These are phyloP conservation scores for Tupiocoris notatus DNA, from an alignment of 2,888 invertebrate species.

Conservation along the genomic window DNA sequence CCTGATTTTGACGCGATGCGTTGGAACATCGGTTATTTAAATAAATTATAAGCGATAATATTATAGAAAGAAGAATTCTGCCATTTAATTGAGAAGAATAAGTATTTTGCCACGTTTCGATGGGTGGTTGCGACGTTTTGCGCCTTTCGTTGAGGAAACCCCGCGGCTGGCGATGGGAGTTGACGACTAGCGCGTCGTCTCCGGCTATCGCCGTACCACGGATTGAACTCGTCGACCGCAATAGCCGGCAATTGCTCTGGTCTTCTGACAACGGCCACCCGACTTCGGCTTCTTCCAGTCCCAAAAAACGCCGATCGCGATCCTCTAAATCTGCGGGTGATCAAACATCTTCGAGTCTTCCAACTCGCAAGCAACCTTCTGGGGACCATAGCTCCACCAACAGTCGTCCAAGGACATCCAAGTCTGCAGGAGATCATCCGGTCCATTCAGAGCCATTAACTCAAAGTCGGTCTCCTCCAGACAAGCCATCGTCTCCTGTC, in stretches of 20 bases:
- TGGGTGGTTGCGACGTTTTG: conserved; percentile 51
- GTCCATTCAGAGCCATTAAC: neutral
- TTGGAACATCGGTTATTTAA: too few relatives aligned
- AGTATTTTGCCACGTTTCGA: too few relatives aligned
- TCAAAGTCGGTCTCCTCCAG: too few relatives aligned
- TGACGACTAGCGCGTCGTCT: conserved; percentile 64
- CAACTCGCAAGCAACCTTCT: too few relatives aligned
- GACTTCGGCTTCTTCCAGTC: neutral
- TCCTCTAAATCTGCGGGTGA: neutral
- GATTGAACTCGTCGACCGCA: conserved; percentile 57
- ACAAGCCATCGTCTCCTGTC: neutral
- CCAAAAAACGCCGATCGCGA: too few relatives aligned
- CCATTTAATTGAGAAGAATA: too few relatives aligned
- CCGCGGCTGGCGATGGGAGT: conserved; percentile 64
- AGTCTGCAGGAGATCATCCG: neutral
- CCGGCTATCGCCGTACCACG: conserved; percentile 62
- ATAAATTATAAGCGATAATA: too few relatives aligned
- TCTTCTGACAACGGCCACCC: neutral
- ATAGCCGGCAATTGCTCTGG: conserved; percentile 6
- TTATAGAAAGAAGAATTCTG: too few relatives aligned
- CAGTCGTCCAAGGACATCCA: neutral
- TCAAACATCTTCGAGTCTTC: too few relatives aligned
- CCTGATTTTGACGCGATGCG: too few relatives aligned
- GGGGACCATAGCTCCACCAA: too few relatives aligned
- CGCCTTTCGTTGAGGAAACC: conserved; percentile 64